phyloP scores from a whole-genome alignment of 2,113 vertebrate genomes.

The Theristicus caerulescens region DNA sequence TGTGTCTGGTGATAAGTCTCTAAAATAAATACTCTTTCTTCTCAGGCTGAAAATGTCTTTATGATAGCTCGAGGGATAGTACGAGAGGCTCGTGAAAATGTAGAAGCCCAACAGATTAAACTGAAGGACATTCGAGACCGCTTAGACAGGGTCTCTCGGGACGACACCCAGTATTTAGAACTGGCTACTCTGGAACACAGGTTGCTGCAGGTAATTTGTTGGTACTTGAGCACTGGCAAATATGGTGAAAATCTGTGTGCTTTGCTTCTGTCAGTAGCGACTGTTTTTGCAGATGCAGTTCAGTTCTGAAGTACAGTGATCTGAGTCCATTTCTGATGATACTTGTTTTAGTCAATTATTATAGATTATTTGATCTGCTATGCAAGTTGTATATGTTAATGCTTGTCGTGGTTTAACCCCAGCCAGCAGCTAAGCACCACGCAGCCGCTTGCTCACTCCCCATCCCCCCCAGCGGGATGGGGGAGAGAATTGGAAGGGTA shows the following conservation, averaged over 20 bases:
- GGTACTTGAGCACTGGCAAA: neutral
- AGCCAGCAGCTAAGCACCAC: too few relatives aligned
- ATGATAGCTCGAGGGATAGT: slow-evolving; percentile 94
- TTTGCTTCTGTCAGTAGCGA: neutral
- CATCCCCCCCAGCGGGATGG: too few relatives aligned
- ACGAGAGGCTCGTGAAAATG: slow-evolving; percentile 81
- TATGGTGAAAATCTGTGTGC: neutral
- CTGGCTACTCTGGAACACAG: slow-evolving; percentile 93
- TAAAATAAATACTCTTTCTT: slow-evolving; percentile 9
- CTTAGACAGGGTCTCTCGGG: slow-evolving; percentile 92
- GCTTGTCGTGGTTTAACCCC: neutral
- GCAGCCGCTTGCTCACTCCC: too few relatives aligned
- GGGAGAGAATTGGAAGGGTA: too few relatives aligned
- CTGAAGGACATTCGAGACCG: slow-evolving; percentile 92
- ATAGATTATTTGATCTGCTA: neutral
- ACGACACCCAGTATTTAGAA: slow-evolving; percentile 92
- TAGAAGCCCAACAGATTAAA: slow-evolving; percentile 84
- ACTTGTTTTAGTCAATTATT: neutral
- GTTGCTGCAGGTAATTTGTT: slow-evolving; percentile 87
- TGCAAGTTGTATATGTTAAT: neutral
- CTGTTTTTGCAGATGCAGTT: neutral
- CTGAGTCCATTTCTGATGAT: neutral
- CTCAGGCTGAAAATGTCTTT: slow-evolving; percentile 91
- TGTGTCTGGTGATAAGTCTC: neutral
- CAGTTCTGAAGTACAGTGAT: neutral